phyloP scores from a whole-genome alignment of 2,888 invertebrate genomes.

The Lasioglossum leucozonium region DNA sequence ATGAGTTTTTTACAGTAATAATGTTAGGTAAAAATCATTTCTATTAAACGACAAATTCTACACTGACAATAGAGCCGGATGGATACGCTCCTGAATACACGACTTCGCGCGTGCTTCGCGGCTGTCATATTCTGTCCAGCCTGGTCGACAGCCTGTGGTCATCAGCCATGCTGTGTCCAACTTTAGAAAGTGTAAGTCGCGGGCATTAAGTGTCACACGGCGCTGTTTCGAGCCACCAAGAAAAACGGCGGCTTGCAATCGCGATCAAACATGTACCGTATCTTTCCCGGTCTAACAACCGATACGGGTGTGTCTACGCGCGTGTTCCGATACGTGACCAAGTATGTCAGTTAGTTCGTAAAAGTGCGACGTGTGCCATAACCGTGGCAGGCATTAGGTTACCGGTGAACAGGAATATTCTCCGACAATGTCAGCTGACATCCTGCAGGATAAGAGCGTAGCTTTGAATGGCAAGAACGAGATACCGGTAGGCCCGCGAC shows the following conservation, averaged over 20 bases:
- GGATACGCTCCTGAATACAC: constrained; percentile 49
- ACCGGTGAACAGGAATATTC: constrained; percentile 38
- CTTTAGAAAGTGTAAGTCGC: constrained; percentile 47
- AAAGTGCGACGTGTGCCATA: constrained; percentile 53
- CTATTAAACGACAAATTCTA: no score
- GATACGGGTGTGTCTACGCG: constrained; percentile 68
- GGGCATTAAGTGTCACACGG: constrained; percentile 30
- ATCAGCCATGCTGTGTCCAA: constrained; percentile 56
- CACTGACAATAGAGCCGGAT: constrained; percentile 6
- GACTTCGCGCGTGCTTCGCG: constrained; percentile 59
- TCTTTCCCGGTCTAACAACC: constrained; percentile 40
- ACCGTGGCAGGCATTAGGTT: constrained; percentile 46
- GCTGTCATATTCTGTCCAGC: constrained; percentile 67
- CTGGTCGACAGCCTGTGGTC: constrained; percentile 54
- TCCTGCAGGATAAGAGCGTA: constrained; percentile 66
- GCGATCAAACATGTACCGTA: constrained; percentile 62
- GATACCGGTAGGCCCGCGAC: constrained; percentile 71
- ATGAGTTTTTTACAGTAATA: background rate
- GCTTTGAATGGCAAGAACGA: constrained; percentile 76
- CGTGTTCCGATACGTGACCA: constrained; percentile 66
- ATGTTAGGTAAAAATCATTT: background rate
- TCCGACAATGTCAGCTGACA: constrained; percentile 69
- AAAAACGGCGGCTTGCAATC: constrained; percentile 23
- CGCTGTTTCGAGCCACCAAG: constrained; percentile 15
- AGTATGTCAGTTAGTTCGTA: constrained; percentile 66